Conservation (phyloP, 2,888 invertebrate genomes). For the Acanthosepion esculentum region DNA sequence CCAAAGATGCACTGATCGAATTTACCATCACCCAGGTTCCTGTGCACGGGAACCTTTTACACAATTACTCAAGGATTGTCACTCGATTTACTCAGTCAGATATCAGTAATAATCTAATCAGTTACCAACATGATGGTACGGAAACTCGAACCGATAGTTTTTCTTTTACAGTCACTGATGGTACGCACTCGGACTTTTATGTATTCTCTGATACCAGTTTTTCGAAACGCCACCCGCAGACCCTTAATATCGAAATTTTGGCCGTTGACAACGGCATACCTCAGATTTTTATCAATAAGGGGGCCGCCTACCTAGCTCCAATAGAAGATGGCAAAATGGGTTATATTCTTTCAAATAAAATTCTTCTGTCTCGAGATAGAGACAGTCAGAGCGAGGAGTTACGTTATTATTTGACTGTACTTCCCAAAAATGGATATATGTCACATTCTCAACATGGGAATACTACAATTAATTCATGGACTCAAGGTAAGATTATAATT, state of each 20-base stretch:
- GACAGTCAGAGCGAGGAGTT: conserved; percentile 69
- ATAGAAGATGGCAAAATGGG: conserved; percentile 64
- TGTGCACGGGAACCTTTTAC: conserved; percentile 70
- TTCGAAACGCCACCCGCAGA: conserved; percentile 68
- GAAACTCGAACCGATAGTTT: conserved; percentile 72
- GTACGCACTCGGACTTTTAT: conserved; percentile 72
- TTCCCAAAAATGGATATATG: conserved; percentile 69
- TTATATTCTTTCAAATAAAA: conserved; percentile 64
- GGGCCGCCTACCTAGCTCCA: conserved; percentile 65
- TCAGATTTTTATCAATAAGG: conserved; percentile 68
- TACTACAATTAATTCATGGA: conserved; percentile 68
- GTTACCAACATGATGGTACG: conserved; percentile 75
- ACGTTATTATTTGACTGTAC: conserved; percentile 65
- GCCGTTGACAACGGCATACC: conserved; percentile 74
- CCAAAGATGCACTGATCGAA: conserved; percentile 63
- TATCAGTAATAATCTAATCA: conserved; percentile 69
- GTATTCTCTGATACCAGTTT: conserved; percentile 69
- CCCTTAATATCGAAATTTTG: conserved; percentile 69
- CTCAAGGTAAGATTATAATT: conserved; percentile 71
- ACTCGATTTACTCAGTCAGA: conserved; percentile 72
- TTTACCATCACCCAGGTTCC: conserved; percentile 72
- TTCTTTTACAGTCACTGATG: conserved; percentile 72
- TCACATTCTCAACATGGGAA: conserved; percentile 63
- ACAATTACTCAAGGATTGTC: conserved; percentile 65
- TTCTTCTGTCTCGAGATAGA: conserved; percentile 68